Evolutionary conservation across 2,113 vertebrate genomes (phyloP).

Genomic region (Delphinus delphis): DNA sequence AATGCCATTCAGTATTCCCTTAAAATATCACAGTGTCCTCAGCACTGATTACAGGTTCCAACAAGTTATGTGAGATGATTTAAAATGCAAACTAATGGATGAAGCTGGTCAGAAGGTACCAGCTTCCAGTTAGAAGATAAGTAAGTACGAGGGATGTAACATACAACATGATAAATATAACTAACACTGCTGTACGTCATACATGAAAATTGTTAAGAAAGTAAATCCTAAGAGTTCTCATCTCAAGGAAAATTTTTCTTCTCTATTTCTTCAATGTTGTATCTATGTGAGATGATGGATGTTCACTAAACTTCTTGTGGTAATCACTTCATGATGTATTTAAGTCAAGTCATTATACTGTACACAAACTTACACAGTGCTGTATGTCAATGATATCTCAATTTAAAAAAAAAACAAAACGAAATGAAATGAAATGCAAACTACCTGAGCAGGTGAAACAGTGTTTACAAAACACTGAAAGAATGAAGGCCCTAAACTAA

Average conservation of each 20-base stretch:
- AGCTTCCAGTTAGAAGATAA: neutral
- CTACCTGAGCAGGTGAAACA: neutral
- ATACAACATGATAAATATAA: neutral
- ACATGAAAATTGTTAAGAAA: neutral
- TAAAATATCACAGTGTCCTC: neutral
- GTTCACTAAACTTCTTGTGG: neutral
- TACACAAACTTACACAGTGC: neutral
- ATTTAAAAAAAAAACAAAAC: neutral
- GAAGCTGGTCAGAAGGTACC: neutral
- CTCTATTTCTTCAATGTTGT: neutral
- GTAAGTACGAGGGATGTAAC: neutral
- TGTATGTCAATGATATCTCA: neutral
- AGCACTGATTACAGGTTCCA: neutral
- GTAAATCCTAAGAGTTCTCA: neutral
- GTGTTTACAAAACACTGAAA: neutral
- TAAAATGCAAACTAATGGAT: neutral
- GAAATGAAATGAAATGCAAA: slow-evolving; percentile 8
- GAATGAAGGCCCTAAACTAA: neutral
- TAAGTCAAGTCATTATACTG: neutral
- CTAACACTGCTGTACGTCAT: neutral
- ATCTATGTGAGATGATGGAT: neutral
- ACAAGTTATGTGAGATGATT: neutral
- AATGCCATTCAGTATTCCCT: no score
- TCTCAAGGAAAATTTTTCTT: no score
- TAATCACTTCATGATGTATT: neutral